phyloP scores from a whole-genome alignment of 1,140 invertebrate species.

The Globodera ellingtonae region DNA sequence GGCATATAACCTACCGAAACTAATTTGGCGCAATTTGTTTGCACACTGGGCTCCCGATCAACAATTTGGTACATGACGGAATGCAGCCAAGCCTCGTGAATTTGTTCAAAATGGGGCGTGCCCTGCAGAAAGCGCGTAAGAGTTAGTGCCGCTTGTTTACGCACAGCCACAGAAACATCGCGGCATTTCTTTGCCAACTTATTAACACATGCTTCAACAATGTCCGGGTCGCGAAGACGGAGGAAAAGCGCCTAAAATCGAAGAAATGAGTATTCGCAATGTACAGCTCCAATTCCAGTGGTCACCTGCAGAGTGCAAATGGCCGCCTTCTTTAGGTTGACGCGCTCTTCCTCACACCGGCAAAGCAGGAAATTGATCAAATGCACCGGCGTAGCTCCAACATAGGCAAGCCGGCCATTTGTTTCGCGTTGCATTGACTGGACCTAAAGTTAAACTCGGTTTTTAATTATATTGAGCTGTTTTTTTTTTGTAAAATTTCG shows the following conservation, averaged over 20 bases:
- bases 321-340: conserved; percentile 26
- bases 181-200: conserved; percentile 19
- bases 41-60: conserved; percentile 40
- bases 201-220: conserved; percentile 14
- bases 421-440: conserved; percentile 4
- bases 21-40: conserved; percentile 39
- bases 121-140: conserved; percentile 38
- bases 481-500: too few relatives aligned
- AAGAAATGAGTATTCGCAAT: not conserved
- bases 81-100: conserved; percentile 39
- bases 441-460: not conserved
- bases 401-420: not conserved
- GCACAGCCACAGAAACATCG: conserved; percentile 31
- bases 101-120: not conserved
- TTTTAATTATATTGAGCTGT: too few relatives aligned
- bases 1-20: conserved; percentile 32
- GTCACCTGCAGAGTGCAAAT: conserved; percentile 27
- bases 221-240: not conserved
- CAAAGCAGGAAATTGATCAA: conserved; percentile 20
- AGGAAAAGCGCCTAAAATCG: conserved; percentile 15
- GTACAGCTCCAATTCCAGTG: not conserved
- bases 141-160: conserved; percentile 47
- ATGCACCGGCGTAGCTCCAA: conserved; percentile 4
- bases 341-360: conserved; percentile 23
- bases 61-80: conserved; percentile 46